Conservation (phyloP, 2,797 vertebrate species). For the Carcharodon carcharias region DNA sequence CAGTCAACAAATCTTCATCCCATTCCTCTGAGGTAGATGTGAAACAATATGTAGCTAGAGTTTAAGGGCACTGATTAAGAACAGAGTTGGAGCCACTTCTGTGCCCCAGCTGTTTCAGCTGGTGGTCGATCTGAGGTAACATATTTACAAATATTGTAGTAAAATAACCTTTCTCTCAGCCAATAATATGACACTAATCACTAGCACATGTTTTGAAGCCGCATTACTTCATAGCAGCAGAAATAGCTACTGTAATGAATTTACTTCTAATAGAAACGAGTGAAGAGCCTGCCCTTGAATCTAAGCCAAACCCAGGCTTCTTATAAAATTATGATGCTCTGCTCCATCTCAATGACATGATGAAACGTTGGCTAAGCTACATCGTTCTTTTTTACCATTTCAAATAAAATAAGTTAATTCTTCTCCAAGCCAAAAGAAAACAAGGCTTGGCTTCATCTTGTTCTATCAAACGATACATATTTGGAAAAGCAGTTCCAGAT, state of each 20-base stretch:
- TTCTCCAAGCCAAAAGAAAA: background rate
- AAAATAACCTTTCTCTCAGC: background rate
- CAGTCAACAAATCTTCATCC: background rate
- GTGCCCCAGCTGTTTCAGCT: background rate
- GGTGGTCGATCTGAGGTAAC: background rate
- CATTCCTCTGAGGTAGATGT: background rate
- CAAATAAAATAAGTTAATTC: background rate
- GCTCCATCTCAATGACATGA: constrained; percentile 24
- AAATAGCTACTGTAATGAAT: constrained; percentile 1
- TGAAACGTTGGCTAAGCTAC: background rate
- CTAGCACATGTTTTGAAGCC: constrained; percentile 9
- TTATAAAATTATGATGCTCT: background rate
- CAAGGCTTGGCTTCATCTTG: constrained; percentile 11
- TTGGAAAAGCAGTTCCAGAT: constrained; percentile 24
- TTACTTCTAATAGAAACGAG: constrained; percentile 17
- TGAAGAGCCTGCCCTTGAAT: constrained; percentile 8
- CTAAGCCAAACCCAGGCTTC: background rate
- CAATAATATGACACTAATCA: background rate
- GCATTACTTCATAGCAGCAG: background rate
- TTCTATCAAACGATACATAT: background rate
- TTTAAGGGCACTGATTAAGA: background rate
- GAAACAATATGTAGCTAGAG: background rate
- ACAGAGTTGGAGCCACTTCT: background rate
- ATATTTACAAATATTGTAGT: background rate
- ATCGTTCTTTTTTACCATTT: constrained; percentile 18